Evolutionary conservation across 2,888 invertebrate genomes (phyloP), one percentile per base, ranked within the genome.

Genomic region (Philaethria dido): DNA sequence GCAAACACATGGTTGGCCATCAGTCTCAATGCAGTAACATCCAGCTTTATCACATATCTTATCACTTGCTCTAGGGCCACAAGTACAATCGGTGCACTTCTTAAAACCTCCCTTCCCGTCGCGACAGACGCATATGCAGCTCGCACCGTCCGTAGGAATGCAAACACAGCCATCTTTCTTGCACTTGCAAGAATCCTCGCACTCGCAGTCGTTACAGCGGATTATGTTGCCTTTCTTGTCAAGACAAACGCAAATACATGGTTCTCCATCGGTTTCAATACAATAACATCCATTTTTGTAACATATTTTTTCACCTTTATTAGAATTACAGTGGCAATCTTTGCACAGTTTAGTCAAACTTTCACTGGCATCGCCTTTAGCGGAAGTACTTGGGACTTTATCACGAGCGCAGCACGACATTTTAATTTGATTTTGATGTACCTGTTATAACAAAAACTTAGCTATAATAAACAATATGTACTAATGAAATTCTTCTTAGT

Each of bases 141-240:
- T 22, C 0, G 55, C 55, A 3, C 22, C 55, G 1, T 57, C n/a
- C 0, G 39, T 57, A 4, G 55, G 22, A n/a, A 57, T 42, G 9
- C 55, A 57, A 22, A 57, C 3, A 9, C 55, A 57, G n/a, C 39
- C 55, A 1, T 57, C 57, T 42, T 42, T 57, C 39, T 25, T 57
- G 57, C 57, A 54, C 18, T 54, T 54, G 18, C 54, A 54, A 55
- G 54, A 55, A 20, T 36, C 54, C 6, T 3, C 20, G 20, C 54
- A 55, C 8, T 20, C 14, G 6, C 54, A 55, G 20, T 55, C 54
- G 14, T 36, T 3, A 14, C 54, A 55, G 20, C 36, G 54, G 18
- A 36, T 55, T 36, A 55, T 55, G 1, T 36, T 20, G 6, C 54
- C 54, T 36, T 36, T 36, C 36, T 55, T 55, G 14, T 39, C 36